phyloP scores from a whole-genome alignment of 2,113 vertebrate species.

The Otus sunia region DNA sequence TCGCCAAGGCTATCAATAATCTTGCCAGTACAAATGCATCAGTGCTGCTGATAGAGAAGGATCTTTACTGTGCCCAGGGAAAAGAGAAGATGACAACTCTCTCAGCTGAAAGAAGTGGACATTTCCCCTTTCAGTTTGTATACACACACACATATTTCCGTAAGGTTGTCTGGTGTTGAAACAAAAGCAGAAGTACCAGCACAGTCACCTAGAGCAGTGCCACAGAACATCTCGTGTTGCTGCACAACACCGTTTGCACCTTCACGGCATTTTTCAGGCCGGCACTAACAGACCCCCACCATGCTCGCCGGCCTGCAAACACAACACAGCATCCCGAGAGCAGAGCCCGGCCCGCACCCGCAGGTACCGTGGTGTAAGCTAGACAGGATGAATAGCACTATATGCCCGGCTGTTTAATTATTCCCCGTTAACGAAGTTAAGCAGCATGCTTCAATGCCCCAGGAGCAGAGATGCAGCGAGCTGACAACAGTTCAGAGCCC shows the following conservation, averaged over 20 bases:
- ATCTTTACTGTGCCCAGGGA: accelerated
- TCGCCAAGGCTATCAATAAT: background rate
- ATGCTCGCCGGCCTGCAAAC: background rate
- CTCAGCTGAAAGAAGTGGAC: background rate
- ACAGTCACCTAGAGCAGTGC: background rate
- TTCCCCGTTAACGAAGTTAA: background rate
- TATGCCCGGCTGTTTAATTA: background rate
- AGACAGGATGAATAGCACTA: accelerated
- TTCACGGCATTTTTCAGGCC: background rate
- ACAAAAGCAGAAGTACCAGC: background rate
- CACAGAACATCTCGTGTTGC: background rate
- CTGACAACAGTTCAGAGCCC: background rate
- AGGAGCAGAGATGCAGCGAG: background rate
- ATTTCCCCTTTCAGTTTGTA: background rate
- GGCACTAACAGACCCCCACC: background rate
- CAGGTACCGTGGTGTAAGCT: too few relatives aligned
- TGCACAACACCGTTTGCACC: accelerated
- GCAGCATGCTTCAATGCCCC: accelerated
- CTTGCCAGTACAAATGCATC: background rate
- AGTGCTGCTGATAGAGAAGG: accelerated
- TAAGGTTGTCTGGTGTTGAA: background rate
- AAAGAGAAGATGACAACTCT: background rate
- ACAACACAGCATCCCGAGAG: background rate
- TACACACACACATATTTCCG: accelerated
- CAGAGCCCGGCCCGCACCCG: accelerated